Evolutionary conservation across 2,113 vertebrate genomes (phyloP), one percentile per base, ranked within the genome.

Genomic region (Myiagra hebetior): DNA sequence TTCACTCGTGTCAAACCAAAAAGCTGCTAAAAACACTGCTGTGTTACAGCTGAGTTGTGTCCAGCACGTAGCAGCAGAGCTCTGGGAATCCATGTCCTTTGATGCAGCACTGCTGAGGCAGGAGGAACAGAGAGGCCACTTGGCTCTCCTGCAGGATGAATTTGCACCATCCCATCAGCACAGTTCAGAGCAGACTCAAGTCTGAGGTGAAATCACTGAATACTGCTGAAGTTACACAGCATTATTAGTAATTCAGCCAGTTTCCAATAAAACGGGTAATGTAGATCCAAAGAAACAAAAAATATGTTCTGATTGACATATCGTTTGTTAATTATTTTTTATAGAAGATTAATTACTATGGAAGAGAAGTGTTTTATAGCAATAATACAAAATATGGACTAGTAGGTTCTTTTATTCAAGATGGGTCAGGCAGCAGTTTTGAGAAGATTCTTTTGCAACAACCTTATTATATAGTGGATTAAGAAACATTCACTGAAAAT

Each of bases 361-460:
- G 22, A 64, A 77, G 47, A 55, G 49, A 70, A 96, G 33, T 42
- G 27, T 81, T 94, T 74, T 91, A 44, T 96, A 95, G 92, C 94
- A 97, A 94, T 96, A 97, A 96, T 81, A 52, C 39, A 72, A 67
- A 95, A 81, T 64, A 35, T 63, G 76, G 65, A 56, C 46, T 57
- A n/a, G 50, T 75, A 56, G 91, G 77, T 94, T 95, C 91, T 95
- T 69, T 42, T 91, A 73, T 39, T 93, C 13, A n/a, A 86, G 52
- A 76, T 81, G 31, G 62, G 82, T 91, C 90, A 87, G 92, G 92
- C 76, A 94, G 89, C 91, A 93, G 89, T 96, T 97, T 96, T 93
- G 94, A 96, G 96, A 96, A 94, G 94, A 82, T 92, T 79, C 42
- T 97, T 96, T 95, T 83, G 50, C 47, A 81, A 49, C 42, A 78